Evolutionary conservation across 2,888 invertebrate species (phyloP).

Genomic region (Caenorhabditis sinica): DNA sequence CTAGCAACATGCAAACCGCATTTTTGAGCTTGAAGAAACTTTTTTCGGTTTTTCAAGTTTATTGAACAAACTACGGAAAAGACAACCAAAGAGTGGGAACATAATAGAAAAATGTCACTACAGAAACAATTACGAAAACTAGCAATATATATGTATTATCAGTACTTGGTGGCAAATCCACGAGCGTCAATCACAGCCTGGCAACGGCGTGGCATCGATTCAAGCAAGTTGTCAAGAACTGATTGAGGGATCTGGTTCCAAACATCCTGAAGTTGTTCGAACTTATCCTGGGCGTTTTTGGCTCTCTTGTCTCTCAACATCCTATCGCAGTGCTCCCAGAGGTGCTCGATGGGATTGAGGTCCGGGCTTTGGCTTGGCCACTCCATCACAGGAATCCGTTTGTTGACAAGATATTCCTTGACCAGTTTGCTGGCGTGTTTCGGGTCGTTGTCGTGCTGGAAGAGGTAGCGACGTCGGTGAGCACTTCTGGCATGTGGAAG

Average conservation of each 20-base stretch:
- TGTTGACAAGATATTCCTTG: background rate
- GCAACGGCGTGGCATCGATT: constrained; percentile 23
- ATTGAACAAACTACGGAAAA: background rate
- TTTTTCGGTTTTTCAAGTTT: too few relatives aligned
- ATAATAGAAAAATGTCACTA: too few relatives aligned
- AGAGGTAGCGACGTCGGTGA: constrained; percentile 16
- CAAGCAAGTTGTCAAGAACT: constrained; percentile 9
- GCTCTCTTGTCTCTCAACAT: constrained; percentile 14
- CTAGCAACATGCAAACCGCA: too few relatives aligned
- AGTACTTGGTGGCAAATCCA: constrained; percentile 24
- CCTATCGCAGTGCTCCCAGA: constrained; percentile 44
- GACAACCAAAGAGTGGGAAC: too few relatives aligned
- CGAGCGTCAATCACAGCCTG: constrained; percentile 10
- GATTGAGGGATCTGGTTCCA: constrained; percentile 16
- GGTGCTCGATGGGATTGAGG: constrained; percentile 57
- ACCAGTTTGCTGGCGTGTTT: constrained; percentile 32
- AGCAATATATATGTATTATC: too few relatives aligned
- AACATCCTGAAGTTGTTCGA: constrained; percentile 13
- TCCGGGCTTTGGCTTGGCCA: constrained; percentile 51
- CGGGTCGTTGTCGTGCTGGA: constrained; percentile 64
- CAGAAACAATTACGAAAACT: background rate
- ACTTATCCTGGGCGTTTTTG: background rate
- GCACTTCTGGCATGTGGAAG: background rate
- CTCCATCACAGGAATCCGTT: background rate
- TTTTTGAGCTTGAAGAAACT: too few relatives aligned